Base-by-base conservation (phyloP, 2,888 invertebrate genomes). In the Hoplodrina ambigua region DNA sequence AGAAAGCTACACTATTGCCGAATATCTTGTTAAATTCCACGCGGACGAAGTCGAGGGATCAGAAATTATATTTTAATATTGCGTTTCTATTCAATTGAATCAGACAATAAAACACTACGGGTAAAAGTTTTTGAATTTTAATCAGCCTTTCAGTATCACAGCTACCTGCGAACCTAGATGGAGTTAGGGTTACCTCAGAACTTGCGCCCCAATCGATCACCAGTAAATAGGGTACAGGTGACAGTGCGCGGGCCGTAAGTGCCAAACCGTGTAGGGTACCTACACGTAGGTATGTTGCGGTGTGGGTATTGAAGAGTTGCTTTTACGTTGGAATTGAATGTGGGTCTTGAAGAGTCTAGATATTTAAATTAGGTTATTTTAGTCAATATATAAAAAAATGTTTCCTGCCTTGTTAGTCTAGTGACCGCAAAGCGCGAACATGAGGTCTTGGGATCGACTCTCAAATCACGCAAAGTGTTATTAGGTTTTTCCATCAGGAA, bases 181-280 rank as follows among this genome's bases (percentile, higher is more conserved):
- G 49, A 62, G 52, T 44, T 66, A 58, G 61, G 61, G 33, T 62
- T 54, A 70, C 62, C 44, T 59, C 33, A 65, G 76, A 82, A 67
- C 66, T 62, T 64, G 58, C 41, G 41, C 17, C 46, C 30, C 76
- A 75, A 85, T 84, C 85, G 77, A 84, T 85, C 80, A 85, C 69
- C 50, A 46, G 70, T 63, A 70, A 67, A 67, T 57, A 56, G 75
- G 69, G 62, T 72, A 71, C 79, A 84, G 85, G 84, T 83, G 85
- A 77, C 75, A 69, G 56, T 41, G 4, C 53, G 53, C 59, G 62
- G 50, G 62, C 56, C 57, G 70, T 81, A 68, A 85, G 84, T 84
- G 85, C 83, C 56, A 76, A 69, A 54, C 53, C 79, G 44, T 83
- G 83, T 85, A 2, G 30, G 53, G 53, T 19, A 49, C 59, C 41